Base-by-base conservation (phyloP, 1,140 invertebrate genomes). In the Coelopa frigida region DNA sequence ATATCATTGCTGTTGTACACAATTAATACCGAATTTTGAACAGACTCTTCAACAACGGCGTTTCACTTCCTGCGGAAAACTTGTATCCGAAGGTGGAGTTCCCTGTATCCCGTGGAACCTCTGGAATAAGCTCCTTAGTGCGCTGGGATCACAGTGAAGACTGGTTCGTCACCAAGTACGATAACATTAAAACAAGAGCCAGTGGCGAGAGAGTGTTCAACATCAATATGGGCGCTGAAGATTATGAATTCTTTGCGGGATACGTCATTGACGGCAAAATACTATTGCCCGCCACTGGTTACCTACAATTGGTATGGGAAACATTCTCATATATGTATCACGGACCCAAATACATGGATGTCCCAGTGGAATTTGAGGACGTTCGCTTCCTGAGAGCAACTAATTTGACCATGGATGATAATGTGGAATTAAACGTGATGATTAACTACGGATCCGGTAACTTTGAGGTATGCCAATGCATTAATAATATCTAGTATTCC, bases 61-160 rank as follows among this genome's bases (percentile, higher is more conserved):
- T 57, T 61, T 52, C 75, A 69, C 51, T 77, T 70, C 41, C 72
- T 57, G 42, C 58, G 72, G 20, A 70, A 55, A 15, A 75, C 71
- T 40, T 85, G 14, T 84, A 83, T 63, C 79, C 80, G 0, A 63
- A 70, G 29, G 72, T 89, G 0, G 64, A 78, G n/a, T 89, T 80
- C 67, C 89, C 90, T 0, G 89, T 93, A 1, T 79, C 85, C 2
- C 69, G 80, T 18, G 81, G 83, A 15, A 93, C 89, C 0, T 80
- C 84, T 1, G 84, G 84, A 75, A 73, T 93, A 22, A 77, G 81
- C 4, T 79, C 87, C 8, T 59, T 92, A 0, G 76, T 91, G 2
- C 80, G 81, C 50, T 98, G 94, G 94, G 89, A 97, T 61, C 94
- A 98, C 67, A 80, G 79, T 8, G 82, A 89, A 51, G 78, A 83